Base-by-base conservation (phyloP, 2,113 vertebrate species). In the Morone saxatilis region DNA sequence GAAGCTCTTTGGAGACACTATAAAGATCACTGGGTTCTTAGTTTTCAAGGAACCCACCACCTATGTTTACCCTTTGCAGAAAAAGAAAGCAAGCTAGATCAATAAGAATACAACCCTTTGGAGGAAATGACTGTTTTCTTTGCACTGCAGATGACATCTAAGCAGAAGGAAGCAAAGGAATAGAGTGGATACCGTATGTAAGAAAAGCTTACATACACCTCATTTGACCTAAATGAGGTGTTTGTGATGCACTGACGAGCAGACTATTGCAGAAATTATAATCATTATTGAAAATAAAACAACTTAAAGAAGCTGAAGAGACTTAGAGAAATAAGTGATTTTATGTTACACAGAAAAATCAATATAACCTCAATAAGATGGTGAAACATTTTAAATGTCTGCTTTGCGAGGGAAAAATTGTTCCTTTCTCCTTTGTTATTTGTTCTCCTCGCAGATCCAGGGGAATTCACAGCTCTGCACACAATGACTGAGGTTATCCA, bases 1-100 rank as follows among this genome's bases (percentile, higher is more conserved):
- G 71, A 19, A 54, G 66, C 73, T 84, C 81, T 76, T 71, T 76
- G 40, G 72, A 68, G 57, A 70, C 9, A 17, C 62, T 87, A 71
- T 84, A 4, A 80, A 72, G 68, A 76, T 76, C 57, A 40, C 2
- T 17, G 71, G 62, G 50, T 54, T 66, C 61, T 50, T 61, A 71
- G 8, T 45, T 54, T 59, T 76, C 47, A 41, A 78, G n/a, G 8
- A 60, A 22, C 6, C 60, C 5, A 20, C 57, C 57, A 60, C 47
- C 76, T 17, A 57, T 59, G 78, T 66, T 68, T 61, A 76, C 53
- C 71, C 73, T 59, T 81, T 76, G 75, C 73, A 71, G 63, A 73
- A 66, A 79, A 80, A 83, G 47, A 51, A 53, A 43, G 22, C 61
- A 36, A 59, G 62, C 43, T 5, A 40, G 50, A 83, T 81, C 79